Conservation (phyloP, 2,888 invertebrate species). For the Sphaerophoria rueppellii region DNA sequence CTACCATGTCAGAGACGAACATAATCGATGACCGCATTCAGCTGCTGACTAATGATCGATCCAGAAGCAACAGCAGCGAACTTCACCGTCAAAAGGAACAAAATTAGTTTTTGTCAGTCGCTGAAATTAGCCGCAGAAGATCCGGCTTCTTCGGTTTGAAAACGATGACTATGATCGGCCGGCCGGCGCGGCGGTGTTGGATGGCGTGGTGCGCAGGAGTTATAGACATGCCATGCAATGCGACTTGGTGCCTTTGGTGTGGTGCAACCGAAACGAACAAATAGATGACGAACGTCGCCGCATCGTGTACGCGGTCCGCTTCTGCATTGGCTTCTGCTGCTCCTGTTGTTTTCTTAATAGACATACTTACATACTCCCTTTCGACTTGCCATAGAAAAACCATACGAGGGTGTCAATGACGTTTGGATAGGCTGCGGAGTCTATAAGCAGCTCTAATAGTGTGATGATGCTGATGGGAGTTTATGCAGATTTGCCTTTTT, state of each 20-base stretch:
- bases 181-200: neutral
- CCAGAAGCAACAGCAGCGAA: constrained; percentile 69
- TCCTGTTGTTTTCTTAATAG: constrained; percentile 33
- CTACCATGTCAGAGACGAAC: constrained; percentile 70
- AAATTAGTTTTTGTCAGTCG: constrained; percentile 73
- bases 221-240: constrained; percentile 51
- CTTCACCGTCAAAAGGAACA: constrained; percentile 70
- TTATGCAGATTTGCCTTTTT: constrained; percentile 68
- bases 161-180: constrained; percentile 12
- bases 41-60: constrained; percentile 72
- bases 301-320: constrained; percentile 56
- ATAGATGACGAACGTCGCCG: constrained; percentile 62
- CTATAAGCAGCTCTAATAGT: neutral
- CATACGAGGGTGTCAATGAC: constrained; percentile 70
- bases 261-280: constrained; percentile 42
- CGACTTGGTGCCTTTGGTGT: constrained; percentile 12
- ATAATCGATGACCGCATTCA: constrained; percentile 72
- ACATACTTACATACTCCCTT: constrained; percentile 10
- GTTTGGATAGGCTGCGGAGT: constrained; percentile 27
- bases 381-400: neutral
- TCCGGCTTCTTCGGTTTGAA: constrained; percentile 23
- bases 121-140: constrained; percentile 67
- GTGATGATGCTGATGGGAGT: constrained; percentile 57
- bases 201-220: constrained; percentile 33
- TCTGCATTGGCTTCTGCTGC: constrained; percentile 64